Evolutionary conservation across 2,797 vertebrate species (phyloP).

Genomic region (Threskiornis aethiopicus): DNA sequence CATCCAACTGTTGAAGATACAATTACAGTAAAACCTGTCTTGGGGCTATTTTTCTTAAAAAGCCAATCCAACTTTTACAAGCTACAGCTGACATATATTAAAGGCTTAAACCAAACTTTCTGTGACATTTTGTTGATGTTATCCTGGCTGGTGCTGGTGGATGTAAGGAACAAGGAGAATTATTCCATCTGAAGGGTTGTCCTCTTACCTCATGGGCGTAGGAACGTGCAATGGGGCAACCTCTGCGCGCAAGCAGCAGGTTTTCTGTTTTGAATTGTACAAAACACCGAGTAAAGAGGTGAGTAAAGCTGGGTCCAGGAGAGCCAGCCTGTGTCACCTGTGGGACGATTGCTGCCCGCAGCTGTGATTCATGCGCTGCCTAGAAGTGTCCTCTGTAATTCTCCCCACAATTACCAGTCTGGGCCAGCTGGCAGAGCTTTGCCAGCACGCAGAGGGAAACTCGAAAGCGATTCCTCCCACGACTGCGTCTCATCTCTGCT

Average conservation of each 20-base stretch:
- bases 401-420: not conserved
- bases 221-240: not conserved
- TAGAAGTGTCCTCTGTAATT: not conserved
- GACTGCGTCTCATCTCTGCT: not conserved
- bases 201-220: not conserved
- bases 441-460: not conserved
- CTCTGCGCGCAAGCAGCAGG: not conserved
- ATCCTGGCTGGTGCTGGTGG: constrained; percentile 4
- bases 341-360: not conserved
- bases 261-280: not conserved
- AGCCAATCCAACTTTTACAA: constrained; percentile 34
- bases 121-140: constrained; percentile 46
- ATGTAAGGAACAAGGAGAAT: not conserved
- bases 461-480: not conserved
- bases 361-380: not conserved
- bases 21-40: constrained; percentile 25
- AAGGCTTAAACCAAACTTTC: constrained; percentile 44
- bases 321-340: not conserved
- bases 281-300: not conserved
- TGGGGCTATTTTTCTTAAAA: constrained; percentile 46
- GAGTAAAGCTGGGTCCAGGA: not conserved
- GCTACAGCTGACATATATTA: constrained; percentile 52
- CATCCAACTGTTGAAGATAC: not conserved
- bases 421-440: not conserved
- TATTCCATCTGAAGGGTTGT: constrained; percentile 4